Evolutionary conservation across 92 coral and sea anemone species (phyloP).

Genomic region (Diadumene lineata): DNA sequence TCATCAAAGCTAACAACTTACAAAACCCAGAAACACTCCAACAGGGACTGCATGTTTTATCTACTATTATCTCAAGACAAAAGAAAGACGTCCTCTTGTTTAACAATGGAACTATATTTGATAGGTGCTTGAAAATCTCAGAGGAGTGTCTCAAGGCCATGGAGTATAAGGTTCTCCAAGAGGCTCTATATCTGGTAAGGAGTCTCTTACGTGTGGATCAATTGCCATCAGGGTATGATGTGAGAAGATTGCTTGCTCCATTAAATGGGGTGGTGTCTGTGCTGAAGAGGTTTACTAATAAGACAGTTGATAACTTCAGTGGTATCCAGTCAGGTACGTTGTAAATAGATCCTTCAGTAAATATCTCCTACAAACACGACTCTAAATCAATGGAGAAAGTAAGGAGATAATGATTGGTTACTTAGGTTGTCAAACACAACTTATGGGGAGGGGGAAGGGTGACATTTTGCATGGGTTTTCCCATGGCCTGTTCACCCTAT

Average conservation of each 20-base stretch:
- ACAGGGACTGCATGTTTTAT: slow-evolving; percentile 71
- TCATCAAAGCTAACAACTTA: slow-evolving; percentile 54
- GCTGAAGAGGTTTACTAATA: slow-evolving; percentile 58
- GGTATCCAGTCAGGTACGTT: slow-evolving; percentile 60
- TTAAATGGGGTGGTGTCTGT: slow-evolving; percentile 55
- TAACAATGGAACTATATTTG: slow-evolving; percentile 51
- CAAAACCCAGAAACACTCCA: slow-evolving; percentile 71
- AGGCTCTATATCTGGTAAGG: slow-evolving; percentile 62
- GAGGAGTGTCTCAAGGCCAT: slow-evolving; percentile 62
- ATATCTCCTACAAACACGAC: no score
- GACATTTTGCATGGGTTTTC: no score
- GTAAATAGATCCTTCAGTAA: no score
- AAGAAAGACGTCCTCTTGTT: slow-evolving; percentile 63
- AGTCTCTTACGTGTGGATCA: slow-evolving; percentile 56
- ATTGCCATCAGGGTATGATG: slow-evolving; percentile 52
- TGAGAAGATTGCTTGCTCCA: slow-evolving; percentile 33
- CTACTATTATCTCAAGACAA: slow-evolving; percentile 60
- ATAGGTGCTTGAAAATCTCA: slow-evolving; percentile 53
- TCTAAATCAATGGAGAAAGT: no score
- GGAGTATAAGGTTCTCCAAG: slow-evolving; percentile 75
- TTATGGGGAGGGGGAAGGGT: no score
- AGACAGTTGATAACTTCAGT: slow-evolving; percentile 53
- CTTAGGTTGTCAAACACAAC: no score
- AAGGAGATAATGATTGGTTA: no score
- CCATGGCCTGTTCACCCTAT: no score